These are phyloP conservation scores for Ptychodera flava DNA, from an alignment of 35 echinoderm and acorn worm species.

Conservation along the genomic window DNA sequence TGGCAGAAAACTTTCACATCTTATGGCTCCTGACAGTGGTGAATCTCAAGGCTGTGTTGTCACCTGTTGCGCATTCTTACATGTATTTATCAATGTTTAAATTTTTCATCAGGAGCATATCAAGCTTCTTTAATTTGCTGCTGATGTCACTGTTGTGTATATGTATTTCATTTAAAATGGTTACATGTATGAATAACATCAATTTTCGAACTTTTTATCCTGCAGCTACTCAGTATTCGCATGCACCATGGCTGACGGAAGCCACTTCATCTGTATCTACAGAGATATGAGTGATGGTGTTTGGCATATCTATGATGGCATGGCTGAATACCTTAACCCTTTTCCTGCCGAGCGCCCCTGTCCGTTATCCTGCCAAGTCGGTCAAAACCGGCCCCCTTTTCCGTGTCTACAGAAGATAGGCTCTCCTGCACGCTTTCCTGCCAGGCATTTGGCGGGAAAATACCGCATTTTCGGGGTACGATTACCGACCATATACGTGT, in stretches of 20 bases:
- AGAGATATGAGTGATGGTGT: neutral
- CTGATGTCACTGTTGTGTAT: neutral
- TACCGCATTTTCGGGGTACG: too few relatives aligned
- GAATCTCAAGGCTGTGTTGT: too few relatives aligned
- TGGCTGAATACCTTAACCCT: neutral
- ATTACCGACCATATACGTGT: too few relatives aligned
- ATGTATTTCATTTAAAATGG: neutral
- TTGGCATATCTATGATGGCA: neutral
- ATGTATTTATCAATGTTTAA: neutral
- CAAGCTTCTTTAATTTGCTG: neutral
- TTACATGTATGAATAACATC: neutral
- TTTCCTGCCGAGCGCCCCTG: too few relatives aligned
- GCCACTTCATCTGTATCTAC: neutral
- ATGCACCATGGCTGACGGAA: neutral
- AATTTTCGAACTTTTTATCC: neutral
- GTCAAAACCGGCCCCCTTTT: too few relatives aligned
- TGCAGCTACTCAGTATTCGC: neutral
- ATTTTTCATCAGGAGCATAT: neutral
- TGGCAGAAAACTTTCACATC: too few relatives aligned
- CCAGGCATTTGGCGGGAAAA: too few relatives aligned
- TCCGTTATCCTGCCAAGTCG: too few relatives aligned
- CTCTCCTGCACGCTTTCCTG: too few relatives aligned
- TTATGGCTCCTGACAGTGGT: too few relatives aligned
- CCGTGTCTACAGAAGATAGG: too few relatives aligned
- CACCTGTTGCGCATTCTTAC: too few relatives aligned